Evolutionary conservation across 1,140 invertebrate genomes (phyloP).

Genomic region (Triops longicaudatus): DNA sequence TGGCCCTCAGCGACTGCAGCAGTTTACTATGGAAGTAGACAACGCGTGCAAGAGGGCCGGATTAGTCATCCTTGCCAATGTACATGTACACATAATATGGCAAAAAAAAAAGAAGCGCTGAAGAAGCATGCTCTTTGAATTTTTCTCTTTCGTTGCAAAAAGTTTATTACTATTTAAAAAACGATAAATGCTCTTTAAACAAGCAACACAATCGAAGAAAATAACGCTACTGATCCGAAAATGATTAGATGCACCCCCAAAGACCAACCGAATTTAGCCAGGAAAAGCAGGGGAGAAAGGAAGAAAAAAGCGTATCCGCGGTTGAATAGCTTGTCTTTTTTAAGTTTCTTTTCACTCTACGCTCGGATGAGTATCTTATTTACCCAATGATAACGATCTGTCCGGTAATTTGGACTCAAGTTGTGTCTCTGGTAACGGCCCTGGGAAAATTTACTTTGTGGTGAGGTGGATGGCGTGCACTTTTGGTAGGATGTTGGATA

Average conservation of each 20-base stretch:
- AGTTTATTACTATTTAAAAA: background rate
- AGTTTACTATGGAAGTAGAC: background rate
- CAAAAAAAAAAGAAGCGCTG: background rate
- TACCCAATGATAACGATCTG: constrained; percentile 8
- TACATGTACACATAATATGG: background rate
- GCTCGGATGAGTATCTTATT: constrained; percentile 3
- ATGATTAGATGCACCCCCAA: background rate
- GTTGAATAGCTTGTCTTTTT: background rate
- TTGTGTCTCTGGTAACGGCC: background rate
- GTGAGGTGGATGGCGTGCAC: background rate
- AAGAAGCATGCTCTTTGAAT: background rate
- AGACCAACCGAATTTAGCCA: background rate
- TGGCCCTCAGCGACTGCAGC: background rate
- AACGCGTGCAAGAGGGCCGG: background rate
- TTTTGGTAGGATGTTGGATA: background rate
- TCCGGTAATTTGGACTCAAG: background rate
- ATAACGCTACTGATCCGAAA: background rate
- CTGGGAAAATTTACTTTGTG: background rate
- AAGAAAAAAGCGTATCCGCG: background rate
- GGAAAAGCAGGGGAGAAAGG: background rate
- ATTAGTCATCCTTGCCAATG: background rate
- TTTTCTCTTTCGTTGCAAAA: background rate
- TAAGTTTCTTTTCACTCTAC: background rate
- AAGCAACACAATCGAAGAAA: background rate
- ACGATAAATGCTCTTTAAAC: background rate